Conservation (phyloP, 1,140 invertebrate species). For the Heliconius nattereri region DNA sequence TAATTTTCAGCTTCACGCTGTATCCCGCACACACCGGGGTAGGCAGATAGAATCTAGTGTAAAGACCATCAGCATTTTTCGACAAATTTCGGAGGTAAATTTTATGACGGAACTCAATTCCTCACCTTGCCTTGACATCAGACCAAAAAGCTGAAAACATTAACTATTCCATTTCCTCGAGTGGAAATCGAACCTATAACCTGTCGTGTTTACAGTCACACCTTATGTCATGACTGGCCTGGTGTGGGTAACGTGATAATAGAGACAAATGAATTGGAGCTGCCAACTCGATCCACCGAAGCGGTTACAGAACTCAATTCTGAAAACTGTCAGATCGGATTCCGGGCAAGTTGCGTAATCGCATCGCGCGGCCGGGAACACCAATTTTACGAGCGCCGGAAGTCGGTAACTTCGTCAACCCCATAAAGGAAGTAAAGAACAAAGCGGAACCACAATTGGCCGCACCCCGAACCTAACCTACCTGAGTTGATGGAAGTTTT, state of each 20-base stretch:
- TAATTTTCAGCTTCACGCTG: too few relatives aligned
- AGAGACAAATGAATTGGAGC: constrained; percentile 53
- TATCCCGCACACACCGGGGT: too few relatives aligned
- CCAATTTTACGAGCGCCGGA: constrained; percentile 77
- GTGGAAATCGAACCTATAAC: too few relatives aligned
- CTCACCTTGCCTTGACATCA: too few relatives aligned
- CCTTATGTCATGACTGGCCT: neutral
- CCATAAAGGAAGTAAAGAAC: constrained; percentile 73
- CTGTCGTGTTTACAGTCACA: too few relatives aligned
- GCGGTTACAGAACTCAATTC: constrained; percentile 66
- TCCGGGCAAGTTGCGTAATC: constrained; percentile 71
- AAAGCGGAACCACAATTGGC: constrained; percentile 78
- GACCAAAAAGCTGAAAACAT: too few relatives aligned
- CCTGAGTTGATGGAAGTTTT: constrained; percentile 78
- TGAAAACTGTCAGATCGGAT: constrained; percentile 65
- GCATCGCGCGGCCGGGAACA: constrained; percentile 72
- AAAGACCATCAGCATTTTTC: too few relatives aligned
- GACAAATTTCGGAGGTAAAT: too few relatives aligned
- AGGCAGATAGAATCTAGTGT: too few relatives aligned
- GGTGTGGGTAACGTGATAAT: neutral
- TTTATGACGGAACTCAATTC: too few relatives aligned
- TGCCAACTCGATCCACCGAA: constrained; percentile 52
- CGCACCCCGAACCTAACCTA: constrained; percentile 62
- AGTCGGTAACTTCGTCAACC: constrained; percentile 78
- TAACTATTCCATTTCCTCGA: too few relatives aligned